Percentiles rank a stretch among this genome's conserved stretches.
These are phyloP conservation scores for Halictus rubicundus DNA, from an alignment of 1,140 invertebrate genomes.

Conservation along the genomic window DNA sequence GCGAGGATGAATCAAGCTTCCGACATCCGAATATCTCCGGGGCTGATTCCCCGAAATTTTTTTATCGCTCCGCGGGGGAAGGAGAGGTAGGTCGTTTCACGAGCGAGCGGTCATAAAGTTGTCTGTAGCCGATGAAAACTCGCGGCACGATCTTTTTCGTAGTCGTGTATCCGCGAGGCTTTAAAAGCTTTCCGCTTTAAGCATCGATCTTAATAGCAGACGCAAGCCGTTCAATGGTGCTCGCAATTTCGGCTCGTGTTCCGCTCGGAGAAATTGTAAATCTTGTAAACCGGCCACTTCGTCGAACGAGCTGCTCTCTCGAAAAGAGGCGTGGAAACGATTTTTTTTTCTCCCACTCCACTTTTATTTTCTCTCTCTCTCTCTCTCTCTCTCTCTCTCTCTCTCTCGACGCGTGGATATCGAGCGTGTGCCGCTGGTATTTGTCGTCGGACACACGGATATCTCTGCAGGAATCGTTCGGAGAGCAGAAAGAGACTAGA, in stretches of 20 bases:
- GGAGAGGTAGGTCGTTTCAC: constrained; percentile 26
- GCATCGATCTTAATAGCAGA: constrained; percentile 28
- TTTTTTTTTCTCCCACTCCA: neutral
- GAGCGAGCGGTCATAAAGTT: constrained; percentile 28
- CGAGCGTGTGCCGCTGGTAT: neutral
- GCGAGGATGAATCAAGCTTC: too few species aligned
- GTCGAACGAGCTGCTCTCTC: neutral
- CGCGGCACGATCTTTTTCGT: neutral
- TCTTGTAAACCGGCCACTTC: constrained; percentile 19
- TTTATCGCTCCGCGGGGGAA: constrained; percentile 25
- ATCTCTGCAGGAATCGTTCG: neutral
- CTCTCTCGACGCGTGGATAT: neutral
- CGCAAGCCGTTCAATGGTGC: constrained; percentile 32
- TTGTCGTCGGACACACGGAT: neutral
- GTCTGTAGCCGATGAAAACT: constrained; percentile 32
- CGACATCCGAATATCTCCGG: neutral
- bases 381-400: neutral
- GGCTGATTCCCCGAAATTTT: neutral
- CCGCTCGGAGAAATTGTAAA: constrained; percentile 19
- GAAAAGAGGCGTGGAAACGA: neutral
- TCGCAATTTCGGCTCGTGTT: neutral
- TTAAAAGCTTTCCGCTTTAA: constrained; percentile 39
- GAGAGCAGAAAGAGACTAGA: neutral
- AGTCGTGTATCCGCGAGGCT: neutral
- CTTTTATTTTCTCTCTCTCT: too few species aligned